These are phyloP conservation scores for Aviceda subcristata DNA, from an alignment of 2,113 vertebrate species.

Conservation along the genomic window DNA sequence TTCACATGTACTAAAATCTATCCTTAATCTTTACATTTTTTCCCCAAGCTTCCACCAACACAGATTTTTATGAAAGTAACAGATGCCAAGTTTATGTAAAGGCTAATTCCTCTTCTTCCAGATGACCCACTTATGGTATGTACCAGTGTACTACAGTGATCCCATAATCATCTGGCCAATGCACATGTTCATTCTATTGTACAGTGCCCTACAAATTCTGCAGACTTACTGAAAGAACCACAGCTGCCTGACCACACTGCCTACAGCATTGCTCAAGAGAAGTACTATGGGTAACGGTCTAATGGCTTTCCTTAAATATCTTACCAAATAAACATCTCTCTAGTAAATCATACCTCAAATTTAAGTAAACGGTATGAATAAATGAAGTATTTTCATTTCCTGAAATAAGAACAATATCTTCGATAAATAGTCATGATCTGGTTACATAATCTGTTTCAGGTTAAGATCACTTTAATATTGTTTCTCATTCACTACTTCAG, in stretches of 20 bases:
- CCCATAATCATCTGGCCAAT: slow-evolving; percentile 10
- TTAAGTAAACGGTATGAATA: neutral
- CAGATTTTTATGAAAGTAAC: slow-evolving; percentile 9
- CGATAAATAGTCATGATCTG: neutral
- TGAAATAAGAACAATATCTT: neutral
- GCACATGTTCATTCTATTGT: neutral
- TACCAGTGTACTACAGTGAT: neutral
- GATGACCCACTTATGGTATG: slow-evolving; percentile 23
- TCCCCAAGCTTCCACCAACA: neutral
- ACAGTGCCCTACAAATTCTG: neutral
- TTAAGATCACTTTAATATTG: slow-evolving; percentile 25
- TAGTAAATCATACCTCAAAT: neutral
- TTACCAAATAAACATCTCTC: neutral
- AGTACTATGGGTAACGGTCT: neutral
- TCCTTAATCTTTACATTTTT: neutral
- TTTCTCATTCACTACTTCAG: slow-evolving; percentile 36
- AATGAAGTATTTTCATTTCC: neutral
- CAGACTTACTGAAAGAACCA: neutral
- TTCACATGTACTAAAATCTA: neutral
- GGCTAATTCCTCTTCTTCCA: neutral
- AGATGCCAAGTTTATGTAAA: slow-evolving; percentile 41
- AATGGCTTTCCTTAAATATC: slow-evolving; percentile 4
- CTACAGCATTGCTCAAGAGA: neutral
- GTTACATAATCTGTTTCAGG: slow-evolving; percentile 71
- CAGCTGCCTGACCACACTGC: neutral